phyloP scores from a whole-genome alignment of 2,888 invertebrate genomes.

The Amphipyra berbera region DNA sequence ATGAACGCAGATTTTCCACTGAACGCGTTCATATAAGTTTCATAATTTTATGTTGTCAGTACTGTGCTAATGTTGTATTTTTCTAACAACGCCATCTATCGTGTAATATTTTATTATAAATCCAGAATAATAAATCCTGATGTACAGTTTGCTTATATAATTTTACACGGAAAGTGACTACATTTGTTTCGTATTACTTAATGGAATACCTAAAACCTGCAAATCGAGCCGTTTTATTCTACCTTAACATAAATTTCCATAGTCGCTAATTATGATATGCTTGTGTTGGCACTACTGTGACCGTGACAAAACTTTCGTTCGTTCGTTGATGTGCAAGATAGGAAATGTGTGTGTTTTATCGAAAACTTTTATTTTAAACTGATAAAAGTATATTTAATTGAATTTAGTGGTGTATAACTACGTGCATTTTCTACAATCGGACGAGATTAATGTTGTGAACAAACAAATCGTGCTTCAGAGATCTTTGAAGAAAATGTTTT shows the following conservation, averaged over 20 bases:
- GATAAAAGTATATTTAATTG: slow-evolving; percentile 54
- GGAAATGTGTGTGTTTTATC: slow-evolving; percentile 68
- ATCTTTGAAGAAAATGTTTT: slow-evolving; percentile 82
- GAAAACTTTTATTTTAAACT: slow-evolving; percentile 52
- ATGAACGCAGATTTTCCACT: slow-evolving; percentile 20
- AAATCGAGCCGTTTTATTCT: background rate
- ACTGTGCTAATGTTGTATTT: background rate
- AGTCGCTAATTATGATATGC: slow-evolving; percentile 45
- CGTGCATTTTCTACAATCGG: slow-evolving; percentile 25
- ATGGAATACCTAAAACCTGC: background rate
- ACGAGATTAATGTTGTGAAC: slow-evolving; percentile 37
- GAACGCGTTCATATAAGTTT: slow-evolving; percentile 46
- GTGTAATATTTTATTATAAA: slow-evolving; percentile 12
- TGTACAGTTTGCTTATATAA: background rate
- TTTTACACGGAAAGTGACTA: background rate
- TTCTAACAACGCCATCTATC: slow-evolving; percentile 59
- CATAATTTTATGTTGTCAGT: slow-evolving; percentile 39
- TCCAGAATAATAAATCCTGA: background rate
- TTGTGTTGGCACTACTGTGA: slow-evolving; percentile 72
- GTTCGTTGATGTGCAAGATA: slow-evolving; percentile 74
- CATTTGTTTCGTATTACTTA: background rate
- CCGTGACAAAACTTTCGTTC: slow-evolving; percentile 83
- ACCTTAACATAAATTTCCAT: slow-evolving; percentile 14
- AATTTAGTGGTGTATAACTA: slow-evolving; percentile 41
- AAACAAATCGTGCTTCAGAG: slow-evolving; percentile 51